These are phyloP conservation scores for Hipposideros larvatus DNA, from an alignment of 2,797 vertebrate genomes.

Conservation along the genomic window DNA sequence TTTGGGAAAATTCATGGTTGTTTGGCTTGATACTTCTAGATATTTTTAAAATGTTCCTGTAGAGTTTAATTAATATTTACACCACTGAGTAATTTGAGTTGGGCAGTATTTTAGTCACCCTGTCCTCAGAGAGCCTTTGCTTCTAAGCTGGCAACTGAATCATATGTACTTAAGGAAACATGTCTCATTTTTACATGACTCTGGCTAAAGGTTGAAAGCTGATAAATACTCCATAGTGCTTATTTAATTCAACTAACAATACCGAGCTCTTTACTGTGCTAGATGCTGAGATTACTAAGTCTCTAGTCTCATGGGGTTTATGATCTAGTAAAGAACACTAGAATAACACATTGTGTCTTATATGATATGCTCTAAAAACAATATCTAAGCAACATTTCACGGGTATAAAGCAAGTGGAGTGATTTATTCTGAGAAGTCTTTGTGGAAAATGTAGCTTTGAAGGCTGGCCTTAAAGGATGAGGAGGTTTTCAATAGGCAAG, in stretches of 20 bases:
- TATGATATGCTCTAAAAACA: neutral
- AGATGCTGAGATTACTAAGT: neutral
- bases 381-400: constrained; percentile 8
- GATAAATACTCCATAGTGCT: neutral
- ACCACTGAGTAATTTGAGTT: constrained; percentile 29
- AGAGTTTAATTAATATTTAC: constrained; percentile 57
- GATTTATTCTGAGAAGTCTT: neutral
- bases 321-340: neutral
- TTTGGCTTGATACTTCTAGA: constrained; percentile 4
- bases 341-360: neutral
- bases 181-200: constrained; percentile 23
- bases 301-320: constrained; percentile 2
- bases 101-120: constrained; percentile 28
- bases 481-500: neutral
- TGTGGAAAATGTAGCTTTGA: constrained; percentile 25
- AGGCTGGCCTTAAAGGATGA: neutral
- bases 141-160: neutral
- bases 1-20: constrained; percentile 38
- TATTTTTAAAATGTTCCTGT: neutral
- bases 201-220: constrained; percentile 3
- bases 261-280: neutral
- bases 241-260: constrained; percentile 12
- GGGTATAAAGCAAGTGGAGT: neutral
- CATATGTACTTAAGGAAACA: neutral
- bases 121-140: constrained; percentile 31